phyloP scores from a whole-genome alignment of 2,888 invertebrate genomes.

The Eumerus sabulonum region DNA sequence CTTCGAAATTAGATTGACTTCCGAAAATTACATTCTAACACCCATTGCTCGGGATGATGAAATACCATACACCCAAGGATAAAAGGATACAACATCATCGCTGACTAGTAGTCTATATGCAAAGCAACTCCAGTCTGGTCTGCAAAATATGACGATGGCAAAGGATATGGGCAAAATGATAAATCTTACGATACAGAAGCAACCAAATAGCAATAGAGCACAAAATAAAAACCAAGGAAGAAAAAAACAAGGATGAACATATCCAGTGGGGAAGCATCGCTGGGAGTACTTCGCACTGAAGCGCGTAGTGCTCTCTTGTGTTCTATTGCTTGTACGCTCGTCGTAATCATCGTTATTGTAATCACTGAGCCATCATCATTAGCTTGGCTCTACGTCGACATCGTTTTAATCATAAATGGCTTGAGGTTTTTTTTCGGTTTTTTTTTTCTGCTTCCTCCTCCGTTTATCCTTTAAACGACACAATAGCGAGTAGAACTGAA shows the following conservation, averaged over 20 bases:
- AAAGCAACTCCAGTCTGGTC: constrained; percentile 35
- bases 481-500: constrained; percentile 31
- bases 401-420: constrained; percentile 69
- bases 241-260: too few relatives aligned
- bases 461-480: constrained; percentile 45
- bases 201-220: not conserved
- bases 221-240: constrained; percentile 1
- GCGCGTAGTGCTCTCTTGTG: constrained; percentile 35
- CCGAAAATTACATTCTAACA: constrained; percentile 8
- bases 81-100: constrained; percentile 28
- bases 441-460: too few relatives aligned
- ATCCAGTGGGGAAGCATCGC: too few relatives aligned
- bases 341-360: constrained; percentile 65
- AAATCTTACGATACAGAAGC: constrained; percentile 47
- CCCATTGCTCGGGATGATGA: constrained; percentile 37
- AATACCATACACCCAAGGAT: constrained; percentile 47
- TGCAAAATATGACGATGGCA: constrained; percentile 41
- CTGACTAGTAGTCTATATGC: constrained; percentile 65
- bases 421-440: constrained; percentile 39
- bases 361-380: constrained; percentile 69
- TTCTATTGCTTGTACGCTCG: constrained; percentile 44
- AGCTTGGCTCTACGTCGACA: constrained; percentile 60
- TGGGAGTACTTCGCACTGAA: constrained; percentile 36
- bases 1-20: constrained; percentile 27
- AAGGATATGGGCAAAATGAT: constrained; percentile 53